These are phyloP conservation scores for Neomonachus schauinslandi DNA, from an alignment of 2,113 vertebrate genomes.

Conservation along the genomic window DNA sequence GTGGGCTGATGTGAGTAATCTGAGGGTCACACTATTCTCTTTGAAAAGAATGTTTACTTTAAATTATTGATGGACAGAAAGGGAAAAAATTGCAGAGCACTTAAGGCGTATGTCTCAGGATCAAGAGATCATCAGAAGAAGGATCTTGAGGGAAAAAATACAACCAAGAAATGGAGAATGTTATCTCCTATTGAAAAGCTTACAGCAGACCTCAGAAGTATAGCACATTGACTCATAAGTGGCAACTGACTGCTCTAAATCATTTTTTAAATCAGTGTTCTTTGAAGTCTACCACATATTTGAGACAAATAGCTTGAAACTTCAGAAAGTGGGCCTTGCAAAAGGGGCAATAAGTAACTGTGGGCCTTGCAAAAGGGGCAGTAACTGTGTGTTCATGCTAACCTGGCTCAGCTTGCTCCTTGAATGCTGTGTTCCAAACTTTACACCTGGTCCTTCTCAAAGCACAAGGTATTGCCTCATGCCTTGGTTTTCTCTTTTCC, in stretches of 20 bases:
- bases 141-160: neutral
- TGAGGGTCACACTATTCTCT: neutral
- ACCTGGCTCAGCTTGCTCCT: neutral
- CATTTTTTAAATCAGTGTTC: neutral
- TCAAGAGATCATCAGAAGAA: neutral
- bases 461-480: neutral
- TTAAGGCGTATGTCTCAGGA: neutral
- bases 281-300: neutral
- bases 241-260: neutral
- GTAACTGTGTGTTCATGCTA: neutral
- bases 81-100: neutral
- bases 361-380: neutral
- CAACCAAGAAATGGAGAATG: neutral
- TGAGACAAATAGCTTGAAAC: neutral
- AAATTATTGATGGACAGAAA: neutral
- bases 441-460: neutral
- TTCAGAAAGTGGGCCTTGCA: neutral
- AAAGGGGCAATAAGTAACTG: neutral
- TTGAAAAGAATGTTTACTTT: slow-evolving; percentile 49
- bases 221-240: neutral
- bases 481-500: neutral
- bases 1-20: neutral
- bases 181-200: neutral
- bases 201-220: neutral
- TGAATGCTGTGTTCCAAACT: neutral